Percentiles rank a stretch among this genome's conserved stretches.
These are phyloP conservation scores for Oxytorus armatus DNA, from an alignment of 2,888 invertebrate genomes.

Conservation along the genomic window DNA sequence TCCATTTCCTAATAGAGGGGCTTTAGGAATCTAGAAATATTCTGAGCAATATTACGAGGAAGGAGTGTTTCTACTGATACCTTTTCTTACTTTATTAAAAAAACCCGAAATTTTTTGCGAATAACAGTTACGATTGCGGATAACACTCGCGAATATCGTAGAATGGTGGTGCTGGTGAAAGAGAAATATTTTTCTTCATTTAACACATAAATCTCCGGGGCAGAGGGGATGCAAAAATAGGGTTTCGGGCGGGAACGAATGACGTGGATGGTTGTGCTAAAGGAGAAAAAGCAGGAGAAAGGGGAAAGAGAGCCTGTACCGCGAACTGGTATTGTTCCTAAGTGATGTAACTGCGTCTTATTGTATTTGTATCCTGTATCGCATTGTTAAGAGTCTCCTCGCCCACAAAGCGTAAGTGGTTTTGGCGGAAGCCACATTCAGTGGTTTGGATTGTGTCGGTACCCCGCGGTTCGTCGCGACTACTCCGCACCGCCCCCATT, in stretches of 20 bases:
- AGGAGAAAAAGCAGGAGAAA: constrained; percentile 60
- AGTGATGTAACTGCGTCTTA: constrained; percentile 85
- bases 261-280: constrained; percentile 36
- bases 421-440: constrained; percentile 85
- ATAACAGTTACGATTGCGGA: constrained; percentile 2
- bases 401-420: constrained; percentile 84
- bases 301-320: constrained; percentile 56
- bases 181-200: constrained; percentile 84
- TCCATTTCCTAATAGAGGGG: too few relatives aligned
- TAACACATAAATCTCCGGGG: constrained; percentile 82
- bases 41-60: too few relatives aligned
- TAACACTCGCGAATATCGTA: constrained; percentile 22
- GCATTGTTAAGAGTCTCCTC: constrained; percentile 83
- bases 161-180: constrained; percentile 66
- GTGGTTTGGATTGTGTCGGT: constrained; percentile 81
- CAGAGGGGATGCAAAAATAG: constrained; percentile 67
- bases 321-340: constrained; percentile 82
- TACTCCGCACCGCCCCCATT: constrained; percentile 64
- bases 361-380: constrained; percentile 85
- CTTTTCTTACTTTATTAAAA: too few relatives aligned
- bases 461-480: constrained; percentile 67
- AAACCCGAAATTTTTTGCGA: too few relatives aligned
- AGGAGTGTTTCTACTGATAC: too few relatives aligned
- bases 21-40: too few relatives aligned
- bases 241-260: constrained; percentile 46